phyloP scores from a whole-genome alignment of 2,888 invertebrate species.

The Hyposoter dolosus region DNA sequence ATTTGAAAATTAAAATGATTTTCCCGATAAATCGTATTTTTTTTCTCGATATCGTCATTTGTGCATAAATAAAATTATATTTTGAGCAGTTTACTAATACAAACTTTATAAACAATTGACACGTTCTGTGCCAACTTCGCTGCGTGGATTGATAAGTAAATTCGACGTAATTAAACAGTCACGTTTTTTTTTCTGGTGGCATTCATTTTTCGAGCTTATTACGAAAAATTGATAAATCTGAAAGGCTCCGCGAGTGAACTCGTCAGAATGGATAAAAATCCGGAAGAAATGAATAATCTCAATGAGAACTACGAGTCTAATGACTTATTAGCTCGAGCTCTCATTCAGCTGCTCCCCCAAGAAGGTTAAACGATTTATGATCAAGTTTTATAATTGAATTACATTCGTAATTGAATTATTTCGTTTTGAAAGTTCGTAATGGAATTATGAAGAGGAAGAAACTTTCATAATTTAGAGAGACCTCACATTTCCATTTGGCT shows the following conservation, averaged over 20 bases:
- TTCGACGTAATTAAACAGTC: not conserved
- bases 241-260: not conserved
- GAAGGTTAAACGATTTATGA: slow-evolving; percentile 75
- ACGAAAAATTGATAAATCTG: not conserved
- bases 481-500: slow-evolving; percentile 82
- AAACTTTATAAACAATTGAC: slow-evolving; percentile 22
- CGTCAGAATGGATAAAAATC: slow-evolving; percentile 25
- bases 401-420: not conserved
- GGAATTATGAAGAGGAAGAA: not conserved
- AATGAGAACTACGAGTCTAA: slow-evolving; percentile 85
- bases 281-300: slow-evolving; percentile 75
- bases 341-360: slow-evolving; percentile 83
- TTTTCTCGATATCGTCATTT: no score
- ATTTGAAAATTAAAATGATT: not conserved
- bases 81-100: not conserved
- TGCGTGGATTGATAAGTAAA: not conserved
- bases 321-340: slow-evolving; percentile 84
- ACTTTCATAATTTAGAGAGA: slow-evolving; percentile 66
- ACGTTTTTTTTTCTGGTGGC: not conserved
- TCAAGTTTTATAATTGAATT: not conserved
- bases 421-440: not conserved
- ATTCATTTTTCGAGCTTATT: not conserved
- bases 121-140: slow-evolving; percentile 7
- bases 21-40: not conserved
- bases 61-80: not conserved